Base-by-base conservation (phyloP, 1,140 invertebrate species). In the Papilio helenus region DNA sequence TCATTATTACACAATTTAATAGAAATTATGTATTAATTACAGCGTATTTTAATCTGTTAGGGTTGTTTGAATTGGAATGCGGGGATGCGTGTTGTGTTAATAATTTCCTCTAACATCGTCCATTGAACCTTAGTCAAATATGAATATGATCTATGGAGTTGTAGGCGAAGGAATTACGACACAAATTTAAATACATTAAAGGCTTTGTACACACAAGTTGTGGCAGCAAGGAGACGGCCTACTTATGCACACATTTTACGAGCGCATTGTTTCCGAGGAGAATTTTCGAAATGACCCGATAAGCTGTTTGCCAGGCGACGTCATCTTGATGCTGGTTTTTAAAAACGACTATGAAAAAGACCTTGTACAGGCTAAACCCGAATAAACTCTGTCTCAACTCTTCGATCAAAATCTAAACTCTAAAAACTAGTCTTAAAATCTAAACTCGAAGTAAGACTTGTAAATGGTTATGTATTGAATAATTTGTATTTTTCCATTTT, bases 281-380 rank as follows among this genome's bases (percentile, higher is more conserved):
- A 81, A 85, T 85, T 87, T 82, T 83, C 76, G 79, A 83, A 83
- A 85, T 82, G 83, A 82, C 79, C 80, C 81, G 84, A 86, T 86
- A 86, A 84, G 51, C 29, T 61, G 76, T 77, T 65, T 74, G 39
- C 42, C 20, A 16, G 20, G 20, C 42, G 8, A 49, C 72, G 18
- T 49, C 42, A 46, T 74, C 42, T 74, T 74, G 26, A 46, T 46
- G 14, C 39, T 73, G 44, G 12, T 49, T 49, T 5, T 74, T 12
- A 42, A 39, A 72, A 72, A 72, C 10, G 23, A 20, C 16, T 44
- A 39, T 12, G 1, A n/a, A 26, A 42, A 44, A 42, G 2, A 65
- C 3, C n/a, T 55, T 16, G 51, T 18, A 18, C 16, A 1, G n/a
- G 12, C 34, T 39, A 39, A 7, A 39, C 34, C 7, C 34, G 3